phyloP scores from a whole-genome alignment of 2,888 invertebrate species.

The Raillietiella orientalis region DNA sequence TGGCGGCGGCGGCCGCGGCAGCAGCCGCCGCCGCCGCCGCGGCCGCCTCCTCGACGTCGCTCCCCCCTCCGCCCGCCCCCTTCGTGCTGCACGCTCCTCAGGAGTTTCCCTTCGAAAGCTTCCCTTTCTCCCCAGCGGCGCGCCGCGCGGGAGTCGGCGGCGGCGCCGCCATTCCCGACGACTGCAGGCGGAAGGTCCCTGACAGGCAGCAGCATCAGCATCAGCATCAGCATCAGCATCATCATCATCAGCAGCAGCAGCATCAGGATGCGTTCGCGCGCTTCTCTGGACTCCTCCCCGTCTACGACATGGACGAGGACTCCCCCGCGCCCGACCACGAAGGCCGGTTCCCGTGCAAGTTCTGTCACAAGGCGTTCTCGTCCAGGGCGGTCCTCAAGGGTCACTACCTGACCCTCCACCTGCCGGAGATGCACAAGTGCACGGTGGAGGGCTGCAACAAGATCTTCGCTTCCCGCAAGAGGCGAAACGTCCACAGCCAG shows the following conservation, averaged over 20 bases:
- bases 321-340: conserved; percentile 27
- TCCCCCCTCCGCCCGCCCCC: conserved; percentile 2
- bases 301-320: conserved; percentile 30
- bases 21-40: conserved; percentile 18
- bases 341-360: conserved; percentile 30
- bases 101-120: too few relatives aligned
- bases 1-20: conserved; percentile 17
- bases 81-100: conserved; percentile 3
- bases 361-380: conserved; percentile 28
- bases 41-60: conserved; percentile 10
- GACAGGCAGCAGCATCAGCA: too few relatives aligned
- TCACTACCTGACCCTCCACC: conserved; percentile 34
- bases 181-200: too few relatives aligned
- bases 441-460: conserved; percentile 40
- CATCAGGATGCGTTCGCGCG: too few relatives aligned
- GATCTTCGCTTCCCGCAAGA: conserved; percentile 40
- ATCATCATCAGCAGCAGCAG: conserved; percentile 17
- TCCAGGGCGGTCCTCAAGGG: conserved; percentile 27
- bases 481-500: conserved; percentile 39
- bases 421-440: conserved; percentile 32
- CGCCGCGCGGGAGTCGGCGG: too few relatives aligned
- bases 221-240: conserved; percentile 20
- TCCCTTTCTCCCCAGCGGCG: too few relatives aligned
- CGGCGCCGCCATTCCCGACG: too few relatives aligned
- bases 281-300: too few relatives aligned